These are phyloP conservation scores for Bhutanitis thaidina DNA, from an alignment of 2,888 invertebrate genomes.

Conservation along the genomic window DNA sequence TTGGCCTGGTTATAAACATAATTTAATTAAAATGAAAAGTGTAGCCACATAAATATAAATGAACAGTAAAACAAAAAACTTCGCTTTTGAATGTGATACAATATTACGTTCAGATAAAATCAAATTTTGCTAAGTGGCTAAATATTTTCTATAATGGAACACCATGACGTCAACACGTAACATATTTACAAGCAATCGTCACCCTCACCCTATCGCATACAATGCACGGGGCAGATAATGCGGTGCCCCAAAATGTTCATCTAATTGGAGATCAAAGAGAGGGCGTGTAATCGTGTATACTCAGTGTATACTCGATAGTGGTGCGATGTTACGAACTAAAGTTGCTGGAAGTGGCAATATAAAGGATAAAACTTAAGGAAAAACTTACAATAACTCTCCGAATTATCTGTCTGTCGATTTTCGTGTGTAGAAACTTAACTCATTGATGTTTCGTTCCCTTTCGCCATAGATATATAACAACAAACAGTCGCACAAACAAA, in stretches of 20 bases:
- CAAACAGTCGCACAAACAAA: too few species aligned
- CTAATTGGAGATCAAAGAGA: constrained; percentile 78
- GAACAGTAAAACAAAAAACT: too few species aligned
- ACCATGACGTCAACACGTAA: constrained; percentile 34
- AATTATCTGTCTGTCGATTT: too few species aligned
- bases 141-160: neutral
- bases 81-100: too few species aligned
- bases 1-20: too few species aligned
- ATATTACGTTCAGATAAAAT: neutral
- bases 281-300: constrained; percentile 71
- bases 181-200: constrained; percentile 54
- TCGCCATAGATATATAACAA: too few species aligned
- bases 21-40: too few species aligned
- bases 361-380: too few species aligned
- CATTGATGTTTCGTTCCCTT: too few species aligned
- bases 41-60: too few species aligned
- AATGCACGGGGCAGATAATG: constrained; percentile 45
- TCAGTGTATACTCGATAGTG: constrained; percentile 48
- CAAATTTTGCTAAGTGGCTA: neutral
- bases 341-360: constrained; percentile 38
- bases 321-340: constrained; percentile 23
- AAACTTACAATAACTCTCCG: too few species aligned
- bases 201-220: constrained; percentile 40
- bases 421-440: too few species aligned
- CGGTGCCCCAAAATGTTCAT: constrained; percentile 75